phyloP scores from a whole-genome alignment of 1,140 invertebrate genomes.

The Globodera rostochiensis region DNA sequence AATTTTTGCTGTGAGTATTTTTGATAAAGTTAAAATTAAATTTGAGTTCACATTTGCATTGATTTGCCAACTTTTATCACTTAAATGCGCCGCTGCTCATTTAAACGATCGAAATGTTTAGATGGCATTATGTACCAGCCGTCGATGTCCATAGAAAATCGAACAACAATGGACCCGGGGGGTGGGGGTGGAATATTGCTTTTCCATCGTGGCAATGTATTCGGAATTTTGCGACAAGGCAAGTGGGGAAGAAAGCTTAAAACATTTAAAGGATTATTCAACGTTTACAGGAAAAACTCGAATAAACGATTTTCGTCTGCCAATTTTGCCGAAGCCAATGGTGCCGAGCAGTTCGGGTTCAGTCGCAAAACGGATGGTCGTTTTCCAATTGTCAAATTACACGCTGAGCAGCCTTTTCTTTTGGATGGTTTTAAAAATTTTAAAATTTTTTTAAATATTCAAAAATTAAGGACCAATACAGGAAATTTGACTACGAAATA shows the following conservation, averaged over 20 bases:
- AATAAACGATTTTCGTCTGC: conserved; percentile 62
- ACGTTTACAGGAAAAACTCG: conserved; percentile 54
- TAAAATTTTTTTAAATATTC: neutral
- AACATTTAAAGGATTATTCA: neutral
- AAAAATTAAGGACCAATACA: conserved; percentile 33
- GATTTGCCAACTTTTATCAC: neutral
- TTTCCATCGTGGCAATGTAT: conserved; percentile 61
- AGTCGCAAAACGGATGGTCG: conserved; percentile 56
- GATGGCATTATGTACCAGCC: conserved; percentile 23
- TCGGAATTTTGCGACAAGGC: conserved; percentile 63
- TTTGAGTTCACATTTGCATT: neutral
- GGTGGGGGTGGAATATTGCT: conserved; percentile 44
- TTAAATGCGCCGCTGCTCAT: neutral
- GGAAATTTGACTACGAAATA: conserved; percentile 65
- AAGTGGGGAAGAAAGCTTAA: neutral
- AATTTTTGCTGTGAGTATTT: no score
- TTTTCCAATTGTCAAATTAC: conserved; percentile 63
- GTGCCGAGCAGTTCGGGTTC: conserved; percentile 19
- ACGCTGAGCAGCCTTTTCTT: conserved; percentile 61
- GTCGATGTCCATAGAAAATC: neutral
- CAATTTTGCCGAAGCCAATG: conserved; percentile 56
- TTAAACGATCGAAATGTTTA: neutral
- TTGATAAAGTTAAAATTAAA: no score
- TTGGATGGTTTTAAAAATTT: conserved; percentile 54
- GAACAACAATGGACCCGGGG: neutral